Evolutionary conservation across 2,888 invertebrate genomes (phyloP).

Genomic region (Morpho deidamia): DNA sequence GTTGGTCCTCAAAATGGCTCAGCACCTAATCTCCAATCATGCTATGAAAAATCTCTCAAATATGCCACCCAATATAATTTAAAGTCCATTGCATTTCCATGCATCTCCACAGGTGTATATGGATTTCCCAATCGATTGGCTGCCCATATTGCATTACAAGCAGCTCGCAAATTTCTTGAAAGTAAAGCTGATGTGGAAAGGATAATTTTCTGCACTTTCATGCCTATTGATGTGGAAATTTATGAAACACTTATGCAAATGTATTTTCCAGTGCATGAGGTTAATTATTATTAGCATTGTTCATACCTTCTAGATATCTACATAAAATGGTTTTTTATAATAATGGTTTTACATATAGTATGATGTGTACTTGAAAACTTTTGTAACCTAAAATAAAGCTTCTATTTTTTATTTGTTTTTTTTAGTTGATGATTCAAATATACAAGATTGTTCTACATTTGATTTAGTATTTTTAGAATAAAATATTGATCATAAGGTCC

Average conservation of each 20-base stretch:
- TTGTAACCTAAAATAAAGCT: too few species aligned
- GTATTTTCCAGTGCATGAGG: conserved; percentile 81
- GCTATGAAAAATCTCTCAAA: conserved; percentile 84
- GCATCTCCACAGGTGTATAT: conserved; percentile 95
- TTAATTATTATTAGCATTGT: conserved; percentile 26
- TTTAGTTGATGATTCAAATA: too few species aligned
- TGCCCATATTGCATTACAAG: conserved; percentile 84
- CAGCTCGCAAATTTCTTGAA: conserved; percentile 82
- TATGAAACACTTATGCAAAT: conserved; percentile 85
- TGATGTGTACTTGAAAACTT: too few species aligned
- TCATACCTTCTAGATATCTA: too few species aligned
- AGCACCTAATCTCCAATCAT: conserved; percentile 79
- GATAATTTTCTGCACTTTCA: conserved; percentile 89
- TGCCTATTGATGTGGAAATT: conserved; percentile 83
- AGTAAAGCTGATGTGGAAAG: conserved; percentile 78
- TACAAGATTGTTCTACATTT: too few species aligned
- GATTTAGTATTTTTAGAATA: too few species aligned
- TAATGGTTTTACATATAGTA: too few species aligned
- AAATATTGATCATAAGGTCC: too few species aligned
- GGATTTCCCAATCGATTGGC: conserved; percentile 90
- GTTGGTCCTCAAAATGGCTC: conserved; percentile 91
- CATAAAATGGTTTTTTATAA: too few species aligned
- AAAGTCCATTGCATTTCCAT: conserved; percentile 88
- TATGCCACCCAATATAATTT: conserved; percentile 76
- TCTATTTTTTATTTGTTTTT: too few species aligned